Evolutionary conservation across 1,140 invertebrate species (phyloP).

Genomic region (Alviniconcha marisindica): DNA sequence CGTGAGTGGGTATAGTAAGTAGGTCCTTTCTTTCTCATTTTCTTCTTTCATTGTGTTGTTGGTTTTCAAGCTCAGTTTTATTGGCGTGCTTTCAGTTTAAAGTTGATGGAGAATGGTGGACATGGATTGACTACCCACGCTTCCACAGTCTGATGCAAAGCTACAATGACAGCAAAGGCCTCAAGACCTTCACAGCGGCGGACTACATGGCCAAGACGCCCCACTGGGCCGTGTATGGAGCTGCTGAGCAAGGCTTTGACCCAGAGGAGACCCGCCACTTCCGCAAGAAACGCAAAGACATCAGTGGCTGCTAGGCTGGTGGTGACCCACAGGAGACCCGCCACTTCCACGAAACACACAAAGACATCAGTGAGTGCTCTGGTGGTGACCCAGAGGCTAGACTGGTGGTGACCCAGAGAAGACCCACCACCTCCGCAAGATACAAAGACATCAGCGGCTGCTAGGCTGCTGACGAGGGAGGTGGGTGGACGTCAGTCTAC

Average conservation of each 20-base stretch:
- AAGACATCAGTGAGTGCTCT: background rate
- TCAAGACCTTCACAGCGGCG: constrained; percentile 77
- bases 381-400: background rate
- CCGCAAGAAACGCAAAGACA: constrained; percentile 77
- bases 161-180: constrained; percentile 73
- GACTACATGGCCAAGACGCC: constrained; percentile 81
- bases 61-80: no score
- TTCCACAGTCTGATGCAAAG: constrained; percentile 78
- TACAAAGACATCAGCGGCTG: no score
- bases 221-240: constrained; percentile 80
- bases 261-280: constrained; percentile 79
- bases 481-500: no score
- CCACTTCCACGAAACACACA: background rate
- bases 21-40: no score
- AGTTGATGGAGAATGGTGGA: constrained; percentile 79
- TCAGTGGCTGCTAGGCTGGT: constrained; percentile 19
- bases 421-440: no score
- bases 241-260: constrained; percentile 81
- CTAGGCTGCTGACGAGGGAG: no score
- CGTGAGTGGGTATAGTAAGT: no score
- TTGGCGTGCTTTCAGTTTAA: constrained; percentile 75
- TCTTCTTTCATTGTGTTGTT: no score
- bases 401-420: background rate
- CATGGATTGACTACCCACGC: constrained; percentile 82
- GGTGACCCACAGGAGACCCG: background rate